Evolutionary conservation across 2,888 invertebrate genomes (phyloP), one percentile per base, ranked within the genome.

Genomic region (Sipha maydis): DNA sequence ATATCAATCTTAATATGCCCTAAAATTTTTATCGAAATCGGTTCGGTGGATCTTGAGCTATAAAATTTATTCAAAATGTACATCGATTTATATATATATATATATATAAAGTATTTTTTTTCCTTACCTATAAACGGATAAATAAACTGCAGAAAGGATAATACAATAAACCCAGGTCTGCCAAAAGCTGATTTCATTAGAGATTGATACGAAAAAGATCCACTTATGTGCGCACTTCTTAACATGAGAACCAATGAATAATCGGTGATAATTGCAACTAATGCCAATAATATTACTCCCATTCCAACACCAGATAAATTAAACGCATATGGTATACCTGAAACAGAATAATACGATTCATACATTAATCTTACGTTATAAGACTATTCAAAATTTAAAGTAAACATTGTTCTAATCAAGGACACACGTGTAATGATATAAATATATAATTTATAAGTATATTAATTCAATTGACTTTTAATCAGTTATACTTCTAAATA

Each of bases 101-200:
- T n/a, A n/a, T n/a, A n/a, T n/a, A n/a, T n/a, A n/a, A n/a, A n/a
- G n/a, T n/a, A n/a, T n/a, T n/a, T 61, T 61, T 19, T 25, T 61
- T 75, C 91, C 92, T 93, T 93, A 96, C 96, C 96, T 91, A 96
- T 94, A 91, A 96, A 95, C 1, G 97, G 97, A 92, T 97, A 97
- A 91, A 96, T 93, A 91, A 96, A 96, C 92, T 97, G 97, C 89
- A 96, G 92, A 69, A 94, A 92, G 3, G 96, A 95, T 31, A 96
- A 93, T 69, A 96, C 92, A 91, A 95, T 94, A 92, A 95, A 97
- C 28, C 97, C 96, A 78, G 95, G 93, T 91, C 94, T 93, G 76
- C 97, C 97, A 91, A 96, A 96, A 48, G 96, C 95, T 19, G 95
- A 95, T 91, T 96, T 94, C 95, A 96, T 96, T 90, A 97, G 94